phyloP scores from a whole-genome alignment of 2,113 vertebrate species.

The Myotis davidii region DNA sequence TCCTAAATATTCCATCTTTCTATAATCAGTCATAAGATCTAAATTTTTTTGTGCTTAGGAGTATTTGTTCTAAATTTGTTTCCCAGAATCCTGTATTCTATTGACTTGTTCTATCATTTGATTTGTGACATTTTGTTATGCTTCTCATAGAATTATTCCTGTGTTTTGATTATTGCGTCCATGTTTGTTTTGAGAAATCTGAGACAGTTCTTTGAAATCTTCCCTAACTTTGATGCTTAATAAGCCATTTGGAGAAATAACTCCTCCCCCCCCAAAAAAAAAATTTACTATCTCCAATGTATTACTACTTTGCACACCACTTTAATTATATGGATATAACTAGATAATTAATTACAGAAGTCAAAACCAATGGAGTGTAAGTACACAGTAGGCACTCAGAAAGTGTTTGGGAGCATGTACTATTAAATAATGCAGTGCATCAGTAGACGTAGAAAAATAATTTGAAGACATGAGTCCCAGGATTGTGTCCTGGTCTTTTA shows the following conservation, averaged over 20 bases:
- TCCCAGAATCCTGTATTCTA: slow-evolving; percentile 7
- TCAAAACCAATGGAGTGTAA: slow-evolving; percentile 27
- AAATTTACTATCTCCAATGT: slow-evolving; percentile 44
- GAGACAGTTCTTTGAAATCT: slow-evolving; percentile 60
- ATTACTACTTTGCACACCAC: slow-evolving; percentile 43
- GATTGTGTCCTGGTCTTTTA: background rate
- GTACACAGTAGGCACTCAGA: slow-evolving; percentile 2
- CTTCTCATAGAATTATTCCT: slow-evolving; percentile 59
- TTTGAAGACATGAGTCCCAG: background rate
- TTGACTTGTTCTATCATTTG: slow-evolving; percentile 29
- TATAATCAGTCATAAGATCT: slow-evolving; percentile 16
- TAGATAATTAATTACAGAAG: slow-evolving; percentile 51
- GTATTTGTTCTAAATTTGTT: slow-evolving; percentile 44
- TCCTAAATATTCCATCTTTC: slow-evolving; percentile 46
- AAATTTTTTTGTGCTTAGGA: slow-evolving; percentile 25
- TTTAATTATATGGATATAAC: slow-evolving; percentile 39
- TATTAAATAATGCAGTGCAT: background rate
- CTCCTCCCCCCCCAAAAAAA: background rate
- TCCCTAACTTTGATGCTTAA: slow-evolving; percentile 56
- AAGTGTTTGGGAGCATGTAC: background rate
- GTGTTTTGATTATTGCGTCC: slow-evolving; percentile 57
- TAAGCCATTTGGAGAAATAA: slow-evolving; percentile 54
- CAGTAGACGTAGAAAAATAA: background rate
- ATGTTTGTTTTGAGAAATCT: slow-evolving; percentile 66
- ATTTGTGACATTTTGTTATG: slow-evolving; percentile 51